Percentiles rank a stretch among this genome's conserved stretches.
These are phyloP conservation scores for Ichneumon xanthorius DNA, from an alignment of 2,888 invertebrate genomes.

Conservation along the genomic window DNA sequence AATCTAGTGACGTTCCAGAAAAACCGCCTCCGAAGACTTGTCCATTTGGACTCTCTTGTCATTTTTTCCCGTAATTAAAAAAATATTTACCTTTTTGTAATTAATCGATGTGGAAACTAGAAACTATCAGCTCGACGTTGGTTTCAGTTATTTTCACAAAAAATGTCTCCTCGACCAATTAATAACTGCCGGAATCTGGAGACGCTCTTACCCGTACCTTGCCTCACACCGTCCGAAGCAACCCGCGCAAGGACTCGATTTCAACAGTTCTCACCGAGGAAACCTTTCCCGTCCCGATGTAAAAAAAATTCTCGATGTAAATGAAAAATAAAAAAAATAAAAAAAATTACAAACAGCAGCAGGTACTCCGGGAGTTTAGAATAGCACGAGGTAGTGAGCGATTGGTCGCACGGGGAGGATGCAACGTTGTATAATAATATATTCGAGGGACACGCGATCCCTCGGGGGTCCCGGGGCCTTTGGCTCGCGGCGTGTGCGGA, in stretches of 20 bases:
- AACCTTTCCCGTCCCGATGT: not conserved
- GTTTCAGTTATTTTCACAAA: not conserved
- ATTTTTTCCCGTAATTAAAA: not conserved
- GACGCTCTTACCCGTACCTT: not conserved
- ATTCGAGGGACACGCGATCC: conserved; percentile 57
- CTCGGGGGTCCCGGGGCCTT: not conserved
- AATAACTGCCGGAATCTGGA: not conserved
- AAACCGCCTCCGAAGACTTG: too few relatives aligned
- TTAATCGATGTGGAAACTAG: not conserved
- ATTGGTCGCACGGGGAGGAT: conserved; percentile 43
- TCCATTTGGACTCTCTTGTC: too few relatives aligned
- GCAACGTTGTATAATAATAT: conserved; percentile 58
- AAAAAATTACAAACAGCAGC: not conserved
- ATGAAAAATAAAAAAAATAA: not conserved
- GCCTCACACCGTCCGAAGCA: not conserved
- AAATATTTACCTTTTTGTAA: not conserved
- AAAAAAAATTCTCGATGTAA: not conserved
- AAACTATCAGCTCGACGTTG: not conserved
- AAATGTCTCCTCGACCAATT: not conserved
- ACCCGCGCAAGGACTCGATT: not conserved
- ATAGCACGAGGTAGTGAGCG: conserved; percentile 36
- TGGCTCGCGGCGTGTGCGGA: conserved; percentile 16
- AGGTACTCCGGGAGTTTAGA: conserved; percentile 12
- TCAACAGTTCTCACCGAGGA: not conserved
- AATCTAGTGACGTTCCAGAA: too few relatives aligned